These are phyloP conservation scores for Probosciger aterrimus DNA, from an alignment of 2,113 vertebrate species.

Conservation along the genomic window DNA sequence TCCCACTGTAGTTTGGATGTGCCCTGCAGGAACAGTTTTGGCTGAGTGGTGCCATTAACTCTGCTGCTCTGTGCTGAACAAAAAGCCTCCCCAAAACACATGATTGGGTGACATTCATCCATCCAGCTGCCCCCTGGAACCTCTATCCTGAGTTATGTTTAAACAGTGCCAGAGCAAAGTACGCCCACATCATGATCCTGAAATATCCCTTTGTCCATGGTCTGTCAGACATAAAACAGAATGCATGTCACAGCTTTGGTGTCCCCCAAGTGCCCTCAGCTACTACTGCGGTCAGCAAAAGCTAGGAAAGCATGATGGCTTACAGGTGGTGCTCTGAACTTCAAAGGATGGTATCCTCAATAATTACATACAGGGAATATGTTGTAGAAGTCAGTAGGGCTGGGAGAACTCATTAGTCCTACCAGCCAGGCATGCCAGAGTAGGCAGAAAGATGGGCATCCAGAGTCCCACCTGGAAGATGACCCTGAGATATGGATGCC, in stretches of 20 bases:
- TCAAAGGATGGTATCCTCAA: background rate
- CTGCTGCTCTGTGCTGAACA: background rate
- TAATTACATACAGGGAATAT: background rate
- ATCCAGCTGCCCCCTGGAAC: background rate
- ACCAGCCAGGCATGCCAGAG: background rate
- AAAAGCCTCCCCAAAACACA: background rate
- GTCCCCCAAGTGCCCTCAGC: background rate
- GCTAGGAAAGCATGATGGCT: background rate
- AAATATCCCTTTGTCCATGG: background rate
- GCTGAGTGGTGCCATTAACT: background rate
- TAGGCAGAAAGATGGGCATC: background rate
- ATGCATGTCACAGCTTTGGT: background rate
- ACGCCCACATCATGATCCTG: background rate
- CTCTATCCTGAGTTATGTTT: background rate
- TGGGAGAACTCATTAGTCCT: background rate
- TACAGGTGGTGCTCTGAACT: background rate
- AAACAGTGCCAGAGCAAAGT: background rate
- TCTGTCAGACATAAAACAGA: background rate
- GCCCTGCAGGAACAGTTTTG: background rate
- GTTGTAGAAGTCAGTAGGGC: background rate
- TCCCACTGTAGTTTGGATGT: background rate
- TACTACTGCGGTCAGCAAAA: background rate
- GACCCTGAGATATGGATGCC: background rate
- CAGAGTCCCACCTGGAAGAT: background rate
- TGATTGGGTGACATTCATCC: background rate